phyloP scores from a whole-genome alignment of 2,888 invertebrate genomes.

The Barypeithes pellucidus region DNA sequence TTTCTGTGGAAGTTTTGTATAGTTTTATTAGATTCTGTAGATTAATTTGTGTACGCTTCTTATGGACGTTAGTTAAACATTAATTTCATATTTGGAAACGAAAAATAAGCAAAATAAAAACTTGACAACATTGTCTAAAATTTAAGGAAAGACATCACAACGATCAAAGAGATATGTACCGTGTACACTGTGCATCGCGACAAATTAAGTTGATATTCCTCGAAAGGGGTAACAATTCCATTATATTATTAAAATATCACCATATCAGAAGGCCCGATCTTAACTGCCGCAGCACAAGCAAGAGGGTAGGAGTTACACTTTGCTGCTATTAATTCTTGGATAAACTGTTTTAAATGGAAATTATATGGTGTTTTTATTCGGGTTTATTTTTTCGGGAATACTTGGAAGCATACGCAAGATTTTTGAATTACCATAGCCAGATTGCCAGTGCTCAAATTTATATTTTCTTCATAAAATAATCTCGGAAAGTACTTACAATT shows the following conservation, averaged over 20 bases:
- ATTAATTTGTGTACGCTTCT: too few species aligned
- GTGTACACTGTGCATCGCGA: constrained; percentile 47
- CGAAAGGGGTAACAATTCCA: constrained; percentile 61
- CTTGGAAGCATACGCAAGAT: constrained; percentile 31
- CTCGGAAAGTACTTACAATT: too few species aligned
- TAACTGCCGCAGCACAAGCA: constrained; percentile 50
- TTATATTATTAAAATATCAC: constrained; percentile 60
- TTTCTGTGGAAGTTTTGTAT: too few species aligned
- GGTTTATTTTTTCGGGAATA: constrained; percentile 23
- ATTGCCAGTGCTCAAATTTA: too few species aligned
- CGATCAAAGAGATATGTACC: constrained; percentile 54
- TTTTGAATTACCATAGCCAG: background rate
- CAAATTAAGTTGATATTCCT: constrained; percentile 56
- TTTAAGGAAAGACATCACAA: constrained; percentile 49
- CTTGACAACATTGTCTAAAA: constrained; percentile 27
- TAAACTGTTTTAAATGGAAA: constrained; percentile 52
- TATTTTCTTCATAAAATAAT: too few species aligned
- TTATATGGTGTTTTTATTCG: constrained; percentile 42
- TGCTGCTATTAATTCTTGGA: constrained; percentile 51
- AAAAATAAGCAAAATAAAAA: constrained; percentile 1
- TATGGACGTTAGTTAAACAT: too few species aligned
- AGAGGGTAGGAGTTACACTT: constrained; percentile 51
- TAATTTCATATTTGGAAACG: too few species aligned
- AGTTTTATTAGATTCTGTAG: too few species aligned
- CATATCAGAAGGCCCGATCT: constrained; percentile 52